Conservation (phyloP, 1,140 invertebrate genomes). For the Periplaneta americana region DNA sequence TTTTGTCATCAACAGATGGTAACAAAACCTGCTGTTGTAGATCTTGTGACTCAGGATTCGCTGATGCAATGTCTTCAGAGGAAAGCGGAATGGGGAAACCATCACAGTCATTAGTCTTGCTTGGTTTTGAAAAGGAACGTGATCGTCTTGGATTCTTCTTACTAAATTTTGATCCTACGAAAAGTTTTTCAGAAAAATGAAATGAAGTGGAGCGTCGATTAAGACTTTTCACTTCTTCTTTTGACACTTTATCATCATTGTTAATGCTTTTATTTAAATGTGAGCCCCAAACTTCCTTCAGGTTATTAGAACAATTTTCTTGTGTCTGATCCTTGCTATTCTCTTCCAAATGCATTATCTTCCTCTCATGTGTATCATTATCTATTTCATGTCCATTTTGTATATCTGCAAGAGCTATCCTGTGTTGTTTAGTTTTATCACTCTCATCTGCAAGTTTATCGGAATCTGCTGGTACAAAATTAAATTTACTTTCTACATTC, state of each 20-base stretch:
- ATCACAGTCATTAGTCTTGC: slow-evolving; percentile 7
- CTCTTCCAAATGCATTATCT: not conserved
- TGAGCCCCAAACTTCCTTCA: slow-evolving; percentile 46
- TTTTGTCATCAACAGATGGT: not conserved
- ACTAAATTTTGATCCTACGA: slow-evolving; percentile 57
- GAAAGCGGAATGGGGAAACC: not conserved
- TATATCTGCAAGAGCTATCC: slow-evolving; percentile 19
- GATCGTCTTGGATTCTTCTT: slow-evolving; percentile 72
- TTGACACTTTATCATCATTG: slow-evolving; percentile 15
- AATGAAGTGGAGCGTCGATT: slow-evolving; percentile 28
- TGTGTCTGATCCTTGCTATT: not conserved
- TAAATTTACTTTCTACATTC: not conserved
- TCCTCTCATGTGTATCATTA: slow-evolving; percentile 7
- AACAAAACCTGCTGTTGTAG: not conserved
- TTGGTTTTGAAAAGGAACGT: slow-evolving; percentile 33
- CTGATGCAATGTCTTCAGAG: not conserved
- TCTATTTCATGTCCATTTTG: not conserved
- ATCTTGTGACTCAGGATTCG: not conserved
- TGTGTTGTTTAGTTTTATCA: slow-evolving; percentile 23
- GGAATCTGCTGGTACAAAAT: slow-evolving; percentile 27
- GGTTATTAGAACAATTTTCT: not conserved
- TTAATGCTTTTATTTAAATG: slow-evolving; percentile 51
- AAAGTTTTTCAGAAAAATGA: slow-evolving; percentile 61
- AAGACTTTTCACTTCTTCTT: slow-evolving; percentile 20
- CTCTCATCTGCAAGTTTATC: slow-evolving; percentile 23